phyloP scores from a whole-genome alignment of 2,113 vertebrate genomes.

The Calyptomena viridis region DNA sequence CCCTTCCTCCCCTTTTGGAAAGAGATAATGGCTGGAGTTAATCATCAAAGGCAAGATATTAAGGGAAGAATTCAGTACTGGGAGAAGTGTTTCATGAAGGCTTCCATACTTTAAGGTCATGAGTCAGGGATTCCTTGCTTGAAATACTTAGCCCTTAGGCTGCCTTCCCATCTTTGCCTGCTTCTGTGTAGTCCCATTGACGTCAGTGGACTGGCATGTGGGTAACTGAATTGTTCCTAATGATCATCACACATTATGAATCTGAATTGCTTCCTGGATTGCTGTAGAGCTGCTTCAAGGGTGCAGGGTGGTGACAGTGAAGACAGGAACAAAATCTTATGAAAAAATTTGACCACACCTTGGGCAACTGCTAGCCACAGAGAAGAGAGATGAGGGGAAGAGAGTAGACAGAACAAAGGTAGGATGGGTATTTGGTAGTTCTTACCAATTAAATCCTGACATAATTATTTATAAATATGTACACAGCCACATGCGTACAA shows the following conservation, averaged over 20 bases:
- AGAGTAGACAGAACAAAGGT: not conserved
- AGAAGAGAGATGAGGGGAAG: not conserved
- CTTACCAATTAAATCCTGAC: not conserved
- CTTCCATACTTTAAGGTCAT: not conserved
- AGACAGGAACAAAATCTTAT: not conserved
- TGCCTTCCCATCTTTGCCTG: not conserved
- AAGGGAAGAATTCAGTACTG: not conserved
- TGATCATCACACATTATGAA: not conserved
- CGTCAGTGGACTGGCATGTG: not conserved
- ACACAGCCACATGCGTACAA: not conserved
- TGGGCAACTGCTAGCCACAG: not conserved
- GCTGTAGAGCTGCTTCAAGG: not conserved
- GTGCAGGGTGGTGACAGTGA: not conserved
- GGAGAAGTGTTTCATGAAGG: not conserved
- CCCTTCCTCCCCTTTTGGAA: not conserved
- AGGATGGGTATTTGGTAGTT: not conserved
- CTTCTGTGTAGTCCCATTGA: not conserved
- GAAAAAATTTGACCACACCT: not conserved
- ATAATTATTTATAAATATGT: not conserved
- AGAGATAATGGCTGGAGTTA: not conserved
- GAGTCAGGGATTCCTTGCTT: conserved; percentile 28
- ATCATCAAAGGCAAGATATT: not conserved
- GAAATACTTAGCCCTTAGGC: not conserved
- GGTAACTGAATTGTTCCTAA: not conserved
- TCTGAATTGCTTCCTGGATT: not conserved